Conservation (phyloP, 2,113 vertebrate genomes). For the Sakesphorus luctuosus region DNA sequence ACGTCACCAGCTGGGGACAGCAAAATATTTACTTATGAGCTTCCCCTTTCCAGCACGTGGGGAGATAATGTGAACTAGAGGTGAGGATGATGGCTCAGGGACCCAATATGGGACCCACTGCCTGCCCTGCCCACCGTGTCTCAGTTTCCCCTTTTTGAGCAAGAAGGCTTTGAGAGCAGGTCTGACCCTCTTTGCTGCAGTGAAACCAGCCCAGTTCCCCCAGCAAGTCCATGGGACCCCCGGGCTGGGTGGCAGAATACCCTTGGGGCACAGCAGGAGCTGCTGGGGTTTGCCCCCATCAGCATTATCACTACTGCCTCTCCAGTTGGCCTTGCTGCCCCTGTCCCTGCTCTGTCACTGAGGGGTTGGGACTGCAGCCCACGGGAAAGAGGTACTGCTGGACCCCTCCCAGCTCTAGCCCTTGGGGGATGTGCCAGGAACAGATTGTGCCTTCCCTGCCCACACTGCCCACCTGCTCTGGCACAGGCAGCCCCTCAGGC, state of each 20-base stretch:
- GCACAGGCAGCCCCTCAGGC: neutral
- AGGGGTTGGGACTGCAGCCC: neutral
- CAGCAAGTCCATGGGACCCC: neutral
- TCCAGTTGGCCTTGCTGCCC: accelerated
- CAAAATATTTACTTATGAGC: neutral
- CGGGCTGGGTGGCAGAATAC: neutral
- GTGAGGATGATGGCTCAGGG: neutral
- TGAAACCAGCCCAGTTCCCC: neutral
- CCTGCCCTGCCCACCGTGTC: accelerated
- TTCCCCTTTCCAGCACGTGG: accelerated
- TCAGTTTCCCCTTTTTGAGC: neutral
- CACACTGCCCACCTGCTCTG: neutral
- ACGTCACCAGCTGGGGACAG: accelerated
- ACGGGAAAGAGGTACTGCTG: neutral
- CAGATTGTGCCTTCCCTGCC: neutral
- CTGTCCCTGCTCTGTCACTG: neutral
- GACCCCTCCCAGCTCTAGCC: neutral
- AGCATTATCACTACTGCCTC: accelerated
- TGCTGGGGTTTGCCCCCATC: neutral
- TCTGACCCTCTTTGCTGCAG: neutral
- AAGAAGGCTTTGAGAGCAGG: accelerated
- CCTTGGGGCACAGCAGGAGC: neutral
- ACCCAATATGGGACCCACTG: neutral
- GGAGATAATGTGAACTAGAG: neutral
- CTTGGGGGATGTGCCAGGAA: accelerated